Percentiles rank a stretch among this genome's conserved stretches.
Conservation (phyloP, 2,888 invertebrate species). For the Limnephilus auricula region DNA sequence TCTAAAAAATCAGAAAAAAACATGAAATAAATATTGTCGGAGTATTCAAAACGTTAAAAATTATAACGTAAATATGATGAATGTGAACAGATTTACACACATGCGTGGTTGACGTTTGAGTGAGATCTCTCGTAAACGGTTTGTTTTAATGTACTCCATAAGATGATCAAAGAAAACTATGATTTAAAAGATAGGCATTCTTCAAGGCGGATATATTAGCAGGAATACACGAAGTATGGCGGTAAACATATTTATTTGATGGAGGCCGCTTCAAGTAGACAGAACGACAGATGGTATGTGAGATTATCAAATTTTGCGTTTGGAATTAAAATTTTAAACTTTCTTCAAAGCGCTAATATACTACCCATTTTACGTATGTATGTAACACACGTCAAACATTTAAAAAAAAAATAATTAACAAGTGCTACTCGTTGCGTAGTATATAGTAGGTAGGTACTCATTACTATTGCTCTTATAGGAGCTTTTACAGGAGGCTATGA, state of each 20-base stretch:
- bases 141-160: slow-evolving; percentile 20
- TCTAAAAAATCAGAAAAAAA: not conserved
- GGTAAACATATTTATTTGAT: slow-evolving; percentile 31
- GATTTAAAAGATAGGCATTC: slow-evolving; percentile 10
- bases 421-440: too few relatives aligned
- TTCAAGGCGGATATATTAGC: slow-evolving; percentile 23
- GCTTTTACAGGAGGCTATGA: too few relatives aligned
- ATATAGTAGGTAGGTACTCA: too few relatives aligned
- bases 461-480: too few relatives aligned
- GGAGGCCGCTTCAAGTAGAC: not conserved
- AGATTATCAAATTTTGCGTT: not conserved
- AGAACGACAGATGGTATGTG: not conserved
- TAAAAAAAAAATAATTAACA: too few relatives aligned
- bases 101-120: not conserved
- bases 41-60: not conserved
- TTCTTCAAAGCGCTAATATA: not conserved
- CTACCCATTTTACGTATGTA: too few relatives aligned
- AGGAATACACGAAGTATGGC: not conserved
- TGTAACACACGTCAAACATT: too few relatives aligned
- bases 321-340: not conserved
- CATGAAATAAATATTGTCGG: not conserved
- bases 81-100: not conserved
- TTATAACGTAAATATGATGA: not conserved
- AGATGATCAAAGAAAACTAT: slow-evolving; percentile 29
- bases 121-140: slow-evolving; percentile 17